These are phyloP conservation scores for Orthosia gracilis DNA, from an alignment of 2,888 invertebrate genomes.

Conservation along the genomic window DNA sequence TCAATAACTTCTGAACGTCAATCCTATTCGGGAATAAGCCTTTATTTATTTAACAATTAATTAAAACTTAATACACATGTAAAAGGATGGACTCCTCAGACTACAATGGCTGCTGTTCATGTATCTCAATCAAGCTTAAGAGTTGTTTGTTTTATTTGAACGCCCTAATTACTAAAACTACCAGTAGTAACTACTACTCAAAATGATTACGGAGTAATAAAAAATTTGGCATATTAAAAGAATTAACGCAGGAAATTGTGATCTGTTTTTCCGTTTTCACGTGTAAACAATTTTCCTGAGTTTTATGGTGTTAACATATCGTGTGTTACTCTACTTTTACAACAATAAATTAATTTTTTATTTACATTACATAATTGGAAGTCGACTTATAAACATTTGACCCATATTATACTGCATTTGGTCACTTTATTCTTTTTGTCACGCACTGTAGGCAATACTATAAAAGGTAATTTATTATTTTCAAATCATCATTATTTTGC, in stretches of 20 bases:
- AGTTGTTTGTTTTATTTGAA: too few species aligned
- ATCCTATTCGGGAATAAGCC: not conserved
- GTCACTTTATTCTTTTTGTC: conserved; percentile 27
- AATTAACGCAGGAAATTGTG: not conserved
- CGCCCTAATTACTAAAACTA: too few species aligned
- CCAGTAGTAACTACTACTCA: too few species aligned
- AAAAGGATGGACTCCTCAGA: too few species aligned
- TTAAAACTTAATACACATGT: too few species aligned
- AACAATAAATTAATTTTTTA: conserved; percentile 26
- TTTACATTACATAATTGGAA: conserved; percentile 56
- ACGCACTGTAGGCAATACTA: conserved; percentile 30
- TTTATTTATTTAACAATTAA: not conserved
- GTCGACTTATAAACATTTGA: conserved; percentile 38
- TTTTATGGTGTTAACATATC: conserved; percentile 32
- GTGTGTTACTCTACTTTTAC: conserved; percentile 31
- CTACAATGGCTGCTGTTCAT: too few species aligned
- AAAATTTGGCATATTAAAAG: too few species aligned
- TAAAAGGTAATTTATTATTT: not conserved
- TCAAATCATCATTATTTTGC: not conserved
- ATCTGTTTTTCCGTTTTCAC: not conserved
- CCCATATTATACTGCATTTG: conserved; percentile 39
- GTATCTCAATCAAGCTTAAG: too few species aligned
- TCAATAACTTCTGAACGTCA: not conserved
- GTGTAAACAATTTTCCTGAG: conserved; percentile 11
- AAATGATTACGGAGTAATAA: too few species aligned